Percentiles rank a stretch among this genome's conserved stretches.
These are phyloP conservation scores for Magallana ariakensis DNA, from an alignment of 1,140 invertebrate genomes.

Conservation along the genomic window DNA sequence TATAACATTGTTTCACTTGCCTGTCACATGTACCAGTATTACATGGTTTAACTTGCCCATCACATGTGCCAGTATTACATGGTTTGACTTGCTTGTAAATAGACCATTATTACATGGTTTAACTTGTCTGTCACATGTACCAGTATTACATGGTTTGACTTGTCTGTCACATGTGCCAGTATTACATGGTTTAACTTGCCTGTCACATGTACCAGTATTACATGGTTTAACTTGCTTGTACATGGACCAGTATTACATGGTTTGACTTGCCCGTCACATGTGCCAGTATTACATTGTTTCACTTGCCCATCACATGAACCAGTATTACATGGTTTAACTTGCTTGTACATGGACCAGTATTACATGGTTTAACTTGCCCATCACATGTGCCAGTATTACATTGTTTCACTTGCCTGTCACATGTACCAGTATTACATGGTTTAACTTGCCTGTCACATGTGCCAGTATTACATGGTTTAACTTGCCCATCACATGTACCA, in stretches of 20 bases:
- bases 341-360: neutral
- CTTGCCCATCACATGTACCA: slow-evolving; percentile 4
- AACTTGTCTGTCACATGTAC: slow-evolving; percentile 4
- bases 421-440: too few relatives aligned
- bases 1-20: neutral
- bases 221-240: neutral
- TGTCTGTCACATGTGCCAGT: neutral
- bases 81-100: neutral
- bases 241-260: too few relatives aligned
- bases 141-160: neutral
- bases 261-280: slow-evolving; percentile 17
- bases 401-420: neutral
- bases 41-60: neutral
- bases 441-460: slow-evolving; percentile 21
- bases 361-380: neutral
- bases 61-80: too few relatives aligned
- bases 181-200: neutral
- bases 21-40: neutral
- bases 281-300: too few relatives aligned
- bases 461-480: neutral
- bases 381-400: too few relatives aligned
- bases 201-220: neutral
- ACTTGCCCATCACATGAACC: slow-evolving; percentile 9
- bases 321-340: neutral
- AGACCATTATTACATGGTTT: too few relatives aligned